These are phyloP conservation scores for Callinectes sapidus DNA, from an alignment of 2,888 invertebrate species.

Conservation along the genomic window DNA sequence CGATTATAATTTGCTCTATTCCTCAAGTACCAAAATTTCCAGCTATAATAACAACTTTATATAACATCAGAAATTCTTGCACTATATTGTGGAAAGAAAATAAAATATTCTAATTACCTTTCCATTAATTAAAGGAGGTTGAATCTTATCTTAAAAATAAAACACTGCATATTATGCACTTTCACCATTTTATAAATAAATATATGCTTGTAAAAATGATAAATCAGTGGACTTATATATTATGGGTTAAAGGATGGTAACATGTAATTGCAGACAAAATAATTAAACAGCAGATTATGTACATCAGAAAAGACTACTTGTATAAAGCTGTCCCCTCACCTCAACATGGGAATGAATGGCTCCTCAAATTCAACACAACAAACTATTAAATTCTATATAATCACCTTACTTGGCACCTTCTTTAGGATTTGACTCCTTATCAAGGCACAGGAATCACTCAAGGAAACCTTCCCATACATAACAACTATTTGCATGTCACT, in stretches of 20 bases:
- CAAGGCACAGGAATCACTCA: not conserved
- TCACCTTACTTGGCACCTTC: not conserved
- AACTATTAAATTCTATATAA: not conserved
- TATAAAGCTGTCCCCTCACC: not conserved
- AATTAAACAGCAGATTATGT: not conserved
- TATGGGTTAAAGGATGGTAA: not conserved
- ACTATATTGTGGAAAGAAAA: not conserved
- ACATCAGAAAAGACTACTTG: not conserved
- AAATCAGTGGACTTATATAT: not conserved
- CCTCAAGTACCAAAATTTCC: too few species aligned
- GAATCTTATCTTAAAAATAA: not conserved
- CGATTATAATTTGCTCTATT: too few species aligned
- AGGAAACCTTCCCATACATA: not conserved
- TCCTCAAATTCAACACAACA: not conserved
- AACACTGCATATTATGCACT: not conserved
- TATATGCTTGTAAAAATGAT: not conserved
- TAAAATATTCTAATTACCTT: not conserved
- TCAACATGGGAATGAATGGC: not conserved
- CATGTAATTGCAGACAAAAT: not conserved
- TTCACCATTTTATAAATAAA: constrained; percentile 16
- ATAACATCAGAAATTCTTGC: not conserved
- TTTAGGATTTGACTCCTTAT: not conserved
- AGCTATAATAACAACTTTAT: too few species aligned
- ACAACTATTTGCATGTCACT: not conserved
- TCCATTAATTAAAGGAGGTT: not conserved